A percentile compares a stretch with the other conserved stretches of the same genome.
phyloP scores from a whole-genome alignment of 2,888 invertebrate genomes.

The Endotricha flammealis region DNA sequence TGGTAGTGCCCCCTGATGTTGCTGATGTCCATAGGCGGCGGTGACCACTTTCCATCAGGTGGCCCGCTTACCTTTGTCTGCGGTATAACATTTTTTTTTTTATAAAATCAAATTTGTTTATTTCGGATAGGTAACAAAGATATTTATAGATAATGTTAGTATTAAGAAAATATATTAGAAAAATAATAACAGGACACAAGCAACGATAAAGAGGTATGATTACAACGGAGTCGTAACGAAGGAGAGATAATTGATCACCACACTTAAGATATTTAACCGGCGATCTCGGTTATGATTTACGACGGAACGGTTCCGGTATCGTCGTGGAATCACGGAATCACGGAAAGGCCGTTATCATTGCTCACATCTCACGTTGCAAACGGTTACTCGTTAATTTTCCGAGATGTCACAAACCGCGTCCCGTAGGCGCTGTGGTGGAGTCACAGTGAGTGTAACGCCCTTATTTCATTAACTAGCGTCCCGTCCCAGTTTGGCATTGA shows the following conservation, averaged over 20 bases:
- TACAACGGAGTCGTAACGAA: not conserved
- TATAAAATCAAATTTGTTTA: no score
- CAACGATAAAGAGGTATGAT: not conserved
- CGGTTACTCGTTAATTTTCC: slow-evolving; percentile 62
- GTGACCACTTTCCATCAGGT: no score
- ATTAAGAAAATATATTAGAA: no score
- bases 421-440: slow-evolving; percentile 22
- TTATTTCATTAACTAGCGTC: no score
- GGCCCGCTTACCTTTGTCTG: no score
- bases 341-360: slow-evolving; percentile 53
- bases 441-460: slow-evolving; percentile 24
- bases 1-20: no score
- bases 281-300: slow-evolving; percentile 29
- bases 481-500: no score
- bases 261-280: slow-evolving; percentile 8
- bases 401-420: slow-evolving; percentile 48
- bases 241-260: slow-evolving; percentile 26
- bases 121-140: no score
- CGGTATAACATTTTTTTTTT: no score
- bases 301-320: slow-evolving; percentile 29
- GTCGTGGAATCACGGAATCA: slow-evolving; percentile 23
- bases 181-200: no score
- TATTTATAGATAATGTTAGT: no score
- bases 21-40: no score
- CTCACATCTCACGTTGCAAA: slow-evolving; percentile 55